Evolutionary conservation across 2,113 vertebrate species (phyloP).

Genomic region (Datnioides undecimradiatus): DNA sequence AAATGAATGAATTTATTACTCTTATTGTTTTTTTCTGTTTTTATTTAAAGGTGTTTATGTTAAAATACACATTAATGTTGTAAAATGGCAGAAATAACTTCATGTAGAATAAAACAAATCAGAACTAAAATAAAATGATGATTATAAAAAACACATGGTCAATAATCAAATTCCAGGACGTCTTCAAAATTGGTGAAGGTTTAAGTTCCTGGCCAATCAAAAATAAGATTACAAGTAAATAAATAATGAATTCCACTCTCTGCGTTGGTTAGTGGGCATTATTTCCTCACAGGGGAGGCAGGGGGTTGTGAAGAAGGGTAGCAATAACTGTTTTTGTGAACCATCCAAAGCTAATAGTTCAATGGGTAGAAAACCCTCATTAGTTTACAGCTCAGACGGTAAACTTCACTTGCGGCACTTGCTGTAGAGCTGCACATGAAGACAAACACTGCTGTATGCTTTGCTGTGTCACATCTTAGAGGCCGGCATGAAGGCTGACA

Average conservation of each 20-base stretch:
- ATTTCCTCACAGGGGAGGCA: constrained; percentile 21
- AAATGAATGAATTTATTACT: background rate
- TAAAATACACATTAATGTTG: background rate
- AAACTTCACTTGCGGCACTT: background rate
- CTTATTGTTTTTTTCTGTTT: background rate
- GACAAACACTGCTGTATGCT: background rate
- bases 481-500: constrained; percentile 54
- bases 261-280: background rate
- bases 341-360: constrained; percentile 52
- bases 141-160: background rate
- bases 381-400: constrained; percentile 9
- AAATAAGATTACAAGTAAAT: too few species aligned
- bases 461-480: constrained; percentile 42
- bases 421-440: constrained; percentile 14
- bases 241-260: background rate
- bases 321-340: constrained; percentile 26
- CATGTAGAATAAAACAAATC: background rate
- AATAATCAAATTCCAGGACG: background rate
- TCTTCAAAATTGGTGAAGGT: background rate
- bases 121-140: background rate
- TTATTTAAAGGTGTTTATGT: too few species aligned
- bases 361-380: constrained; percentile 23
- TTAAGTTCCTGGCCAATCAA: background rate
- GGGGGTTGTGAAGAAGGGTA: too few species aligned
- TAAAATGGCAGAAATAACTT: background rate